Evolutionary conservation across 2,113 vertebrate genomes (phyloP), one percentile per base, ranked within the genome.

Genomic region (Microcebus jonahi): DNA sequence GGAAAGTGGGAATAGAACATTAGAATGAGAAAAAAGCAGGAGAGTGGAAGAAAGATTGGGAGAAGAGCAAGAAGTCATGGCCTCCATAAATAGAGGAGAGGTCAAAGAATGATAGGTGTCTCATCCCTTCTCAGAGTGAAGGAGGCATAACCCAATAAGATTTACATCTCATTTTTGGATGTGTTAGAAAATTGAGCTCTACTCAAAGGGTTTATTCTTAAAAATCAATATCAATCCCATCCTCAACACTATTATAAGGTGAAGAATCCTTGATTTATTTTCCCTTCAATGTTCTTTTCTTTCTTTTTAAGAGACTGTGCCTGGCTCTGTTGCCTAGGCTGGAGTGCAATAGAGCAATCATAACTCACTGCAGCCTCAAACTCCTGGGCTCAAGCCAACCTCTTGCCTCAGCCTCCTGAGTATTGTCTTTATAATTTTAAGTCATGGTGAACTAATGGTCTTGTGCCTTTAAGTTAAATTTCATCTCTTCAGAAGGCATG

Each of bases 131-230:
- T 81, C 48, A 34, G 92, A 15, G 25, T 77, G 11, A 91, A 75
- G 29, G 42, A 71, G 36, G 8, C 86, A 75, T 20, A 36, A 12
- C 13, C 42, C 65, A 10, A 73, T 67, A 27, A 65, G n/a, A 75
- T 91, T 91, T 67, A 67, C 17, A 34, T 91, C 36, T 83, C 81
- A n/a, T 82, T 36, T 87, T 81, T 84, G n/a, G 61, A 61, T 84
- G 17, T 20, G n/a, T 55, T 94, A 93, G 70, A 91, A 82, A 90
- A 88, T 80, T 68, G 25, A 82, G 36, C 4, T 95, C 70, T 88
- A 34, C 17, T 88, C 48, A 59, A 23, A 82, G 34, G 4, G 3
- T 17, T 50, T 75, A 23, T 63, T 82, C 53, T 92, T 68, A 31
- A 87, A 87, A 20, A 63, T 75, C 63, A 75, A 12, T 39, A 14